Evolutionary conservation across 2,888 invertebrate genomes (phyloP).

Genomic region (Rotaria sp.): DNA sequence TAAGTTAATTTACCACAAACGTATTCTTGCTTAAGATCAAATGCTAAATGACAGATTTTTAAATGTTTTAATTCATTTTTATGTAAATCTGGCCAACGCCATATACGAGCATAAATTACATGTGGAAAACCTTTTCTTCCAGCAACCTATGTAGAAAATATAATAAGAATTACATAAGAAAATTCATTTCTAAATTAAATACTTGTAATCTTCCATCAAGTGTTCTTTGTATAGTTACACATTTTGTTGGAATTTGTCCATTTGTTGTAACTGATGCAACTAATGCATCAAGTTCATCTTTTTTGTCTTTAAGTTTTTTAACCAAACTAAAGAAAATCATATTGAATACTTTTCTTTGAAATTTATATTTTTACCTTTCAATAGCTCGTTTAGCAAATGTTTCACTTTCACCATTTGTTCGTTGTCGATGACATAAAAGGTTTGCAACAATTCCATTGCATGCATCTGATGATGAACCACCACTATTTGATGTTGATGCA

Average conservation of each 20-base stretch:
- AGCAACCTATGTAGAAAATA: slow-evolving; percentile 57
- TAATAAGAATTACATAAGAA: neutral
- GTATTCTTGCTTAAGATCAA: slow-evolving; percentile 95
- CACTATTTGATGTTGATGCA: neutral
- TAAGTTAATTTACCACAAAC: slow-evolving; percentile 66
- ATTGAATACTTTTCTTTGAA: no score
- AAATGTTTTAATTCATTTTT: slow-evolving; percentile 97
- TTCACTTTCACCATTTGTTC: slow-evolving; percentile 72
- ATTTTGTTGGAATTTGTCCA: slow-evolving; percentile 92
- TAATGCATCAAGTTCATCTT: slow-evolving; percentile 90
- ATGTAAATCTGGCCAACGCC: slow-evolving; percentile 98
- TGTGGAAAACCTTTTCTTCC: slow-evolving; percentile 98
- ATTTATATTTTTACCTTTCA: slow-evolving; percentile 58
- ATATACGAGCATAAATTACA: slow-evolving; percentile 94
- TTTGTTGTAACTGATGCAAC: slow-evolving; percentile 97
- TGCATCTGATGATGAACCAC: slow-evolving; percentile 33
- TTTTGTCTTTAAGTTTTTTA: slow-evolving; percentile 95
- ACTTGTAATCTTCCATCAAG: slow-evolving; percentile 95
- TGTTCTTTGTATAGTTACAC: slow-evolving; percentile 95
- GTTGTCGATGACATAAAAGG: slow-evolving; percentile 84
- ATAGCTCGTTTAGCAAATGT: slow-evolving; percentile 95
- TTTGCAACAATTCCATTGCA: slow-evolving; percentile 69
- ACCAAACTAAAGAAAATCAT: slow-evolving; percentile 66
- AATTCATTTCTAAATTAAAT: neutral
- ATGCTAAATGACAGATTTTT: slow-evolving; percentile 93